Conservation (phyloP, 1,140 invertebrate genomes). For the Sogatella furcifera region DNA sequence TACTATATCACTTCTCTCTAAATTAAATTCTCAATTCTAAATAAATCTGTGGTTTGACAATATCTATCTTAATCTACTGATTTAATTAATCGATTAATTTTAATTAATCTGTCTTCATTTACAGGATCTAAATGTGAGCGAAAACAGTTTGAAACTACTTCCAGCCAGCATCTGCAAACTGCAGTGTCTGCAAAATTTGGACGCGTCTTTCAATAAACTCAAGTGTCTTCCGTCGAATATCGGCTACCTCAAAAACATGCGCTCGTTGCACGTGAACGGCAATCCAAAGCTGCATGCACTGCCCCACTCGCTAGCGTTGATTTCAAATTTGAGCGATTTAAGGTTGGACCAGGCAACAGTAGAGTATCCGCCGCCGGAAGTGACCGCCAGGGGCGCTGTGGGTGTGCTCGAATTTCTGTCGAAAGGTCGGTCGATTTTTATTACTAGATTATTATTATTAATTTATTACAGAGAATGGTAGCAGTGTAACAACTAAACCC, state of each 20-base stretch:
- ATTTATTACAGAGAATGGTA: too few species aligned
- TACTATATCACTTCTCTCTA: too few species aligned
- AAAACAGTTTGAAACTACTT: neutral
- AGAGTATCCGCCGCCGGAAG: neutral
- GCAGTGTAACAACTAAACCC: too few species aligned
- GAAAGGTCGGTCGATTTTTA: neutral
- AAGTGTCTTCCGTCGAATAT: neutral
- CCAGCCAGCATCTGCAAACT: neutral
- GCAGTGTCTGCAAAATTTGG: neutral
- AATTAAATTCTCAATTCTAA: too few species aligned
- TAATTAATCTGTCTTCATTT: neutral
- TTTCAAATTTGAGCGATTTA: neutral
- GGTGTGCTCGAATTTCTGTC: neutral
- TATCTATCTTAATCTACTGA: too few species aligned
- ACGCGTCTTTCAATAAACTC: neutral
- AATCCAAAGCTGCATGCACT: neutral
- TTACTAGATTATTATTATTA: too few species aligned
- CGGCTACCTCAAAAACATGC: neutral
- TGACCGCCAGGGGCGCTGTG: neutral
- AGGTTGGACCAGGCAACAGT: neutral
- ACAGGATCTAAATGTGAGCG: neutral
- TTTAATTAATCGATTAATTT: neutral
- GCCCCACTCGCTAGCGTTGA: neutral
- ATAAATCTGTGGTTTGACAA: too few species aligned
- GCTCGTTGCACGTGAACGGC: neutral